phyloP scores from a whole-genome alignment of 1,140 invertebrate species.

The Notospermus geniculatus region DNA sequence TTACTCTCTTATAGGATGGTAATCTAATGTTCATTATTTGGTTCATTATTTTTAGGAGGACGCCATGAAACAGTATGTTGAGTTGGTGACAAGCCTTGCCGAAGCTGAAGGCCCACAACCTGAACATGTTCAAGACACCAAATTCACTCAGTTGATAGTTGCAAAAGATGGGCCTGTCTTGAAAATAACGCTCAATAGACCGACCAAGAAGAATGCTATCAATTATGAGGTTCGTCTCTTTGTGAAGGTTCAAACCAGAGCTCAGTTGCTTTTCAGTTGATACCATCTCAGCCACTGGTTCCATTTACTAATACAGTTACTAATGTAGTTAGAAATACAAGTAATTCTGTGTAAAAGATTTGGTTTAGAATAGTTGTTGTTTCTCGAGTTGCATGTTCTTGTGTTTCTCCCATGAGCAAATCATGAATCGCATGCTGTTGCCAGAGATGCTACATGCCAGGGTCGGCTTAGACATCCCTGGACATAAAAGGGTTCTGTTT shows the following conservation, averaged over 20 bases:
- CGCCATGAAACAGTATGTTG: slow-evolving; percentile 47
- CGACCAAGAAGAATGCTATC: slow-evolving; percentile 77
- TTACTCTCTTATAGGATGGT: too few relatives aligned
- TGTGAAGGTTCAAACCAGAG: neutral
- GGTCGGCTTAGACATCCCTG: too few relatives aligned
- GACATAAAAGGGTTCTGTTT: too few relatives aligned
- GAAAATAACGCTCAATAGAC: slow-evolving; percentile 64
- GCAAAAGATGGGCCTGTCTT: slow-evolving; percentile 59
- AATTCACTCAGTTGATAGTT: slow-evolving; percentile 39
- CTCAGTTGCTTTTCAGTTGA: too few relatives aligned
- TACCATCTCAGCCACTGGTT: too few relatives aligned
- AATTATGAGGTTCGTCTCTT: slow-evolving; percentile 55
- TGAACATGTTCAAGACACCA: slow-evolving; percentile 14
- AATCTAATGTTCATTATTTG: neutral
- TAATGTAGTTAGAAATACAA: too few relatives aligned
- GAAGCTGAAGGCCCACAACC: slow-evolving; percentile 15
- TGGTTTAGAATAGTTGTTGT: too few relatives aligned
- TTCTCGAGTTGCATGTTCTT: slow-evolving; percentile 6
- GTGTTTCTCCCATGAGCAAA: too few relatives aligned
- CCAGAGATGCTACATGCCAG: too few relatives aligned
- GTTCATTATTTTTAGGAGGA: slow-evolving; percentile 44
- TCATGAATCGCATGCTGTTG: too few relatives aligned
- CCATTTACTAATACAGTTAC: too few relatives aligned
- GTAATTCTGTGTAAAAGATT: too few relatives aligned
- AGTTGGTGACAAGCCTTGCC: slow-evolving; percentile 47